Conservation (phyloP, 1,140 invertebrate genomes). For the Apolygus lucorum region DNA sequence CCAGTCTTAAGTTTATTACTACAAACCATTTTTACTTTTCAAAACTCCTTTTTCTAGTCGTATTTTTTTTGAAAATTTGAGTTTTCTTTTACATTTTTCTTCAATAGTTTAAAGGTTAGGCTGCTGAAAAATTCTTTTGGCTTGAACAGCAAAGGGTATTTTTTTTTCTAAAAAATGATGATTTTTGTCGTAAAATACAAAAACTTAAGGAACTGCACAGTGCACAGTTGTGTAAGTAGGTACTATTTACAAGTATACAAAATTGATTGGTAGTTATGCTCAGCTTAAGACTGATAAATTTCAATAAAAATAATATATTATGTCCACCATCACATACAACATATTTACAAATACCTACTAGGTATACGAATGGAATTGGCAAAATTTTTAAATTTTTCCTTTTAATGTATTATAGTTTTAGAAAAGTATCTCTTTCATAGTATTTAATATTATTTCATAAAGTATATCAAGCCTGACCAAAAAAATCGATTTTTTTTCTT, state of each 20-base stretch:
- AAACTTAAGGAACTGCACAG: conserved; percentile 20
- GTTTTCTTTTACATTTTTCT: conserved; percentile 19
- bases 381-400: conserved; percentile 27
- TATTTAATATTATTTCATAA: conserved; percentile 26
- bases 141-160: conserved; percentile 23
- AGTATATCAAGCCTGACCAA: conserved; percentile 26
- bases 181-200: conserved; percentile 24
- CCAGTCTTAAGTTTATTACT: conserved; percentile 22
- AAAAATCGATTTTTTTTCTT: conserved; percentile 22
- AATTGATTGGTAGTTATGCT: conserved; percentile 30
- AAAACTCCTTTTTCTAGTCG: background rate
- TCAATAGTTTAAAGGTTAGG: conserved; percentile 27
- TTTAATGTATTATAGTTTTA: conserved; percentile 23
- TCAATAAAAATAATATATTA: conserved; percentile 31
- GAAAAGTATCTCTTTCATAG: conserved; percentile 28
- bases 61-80: background rate
- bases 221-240: conserved; percentile 29
- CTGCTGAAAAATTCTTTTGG: conserved; percentile 21
- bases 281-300: conserved; percentile 28
- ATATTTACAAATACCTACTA: conserved; percentile 30
- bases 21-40: background rate
- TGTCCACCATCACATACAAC: conserved; percentile 28
- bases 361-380: conserved; percentile 29
- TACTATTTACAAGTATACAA: conserved; percentile 31
- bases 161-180: conserved; percentile 18